A percentile compares a stretch with the other conserved stretches of the same genome.
Conservation (phyloP, 2,797 vertebrate genomes). For the Peromyscus eremicus region DNA sequence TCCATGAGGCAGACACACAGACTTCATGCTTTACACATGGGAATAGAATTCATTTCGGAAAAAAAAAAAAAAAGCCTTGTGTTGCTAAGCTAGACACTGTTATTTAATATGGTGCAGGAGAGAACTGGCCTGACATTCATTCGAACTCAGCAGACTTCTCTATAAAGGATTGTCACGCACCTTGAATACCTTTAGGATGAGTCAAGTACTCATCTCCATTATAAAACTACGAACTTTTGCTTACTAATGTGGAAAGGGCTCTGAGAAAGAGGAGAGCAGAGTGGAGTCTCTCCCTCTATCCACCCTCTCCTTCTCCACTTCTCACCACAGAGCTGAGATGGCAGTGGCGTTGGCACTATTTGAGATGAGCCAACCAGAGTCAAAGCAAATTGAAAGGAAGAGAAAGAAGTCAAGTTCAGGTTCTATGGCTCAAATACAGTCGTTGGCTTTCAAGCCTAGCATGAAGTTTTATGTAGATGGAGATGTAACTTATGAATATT, state of each 20-base stretch:
- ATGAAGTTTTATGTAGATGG: background rate
- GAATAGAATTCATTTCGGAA: constrained; percentile 55
- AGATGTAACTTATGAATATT: constrained; percentile 4
- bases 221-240: background rate
- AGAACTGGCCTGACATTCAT: constrained; percentile 1
- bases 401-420: constrained; percentile 5
- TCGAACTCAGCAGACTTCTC: background rate
- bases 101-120: constrained; percentile 40
- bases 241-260: background rate
- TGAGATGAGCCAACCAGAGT: background rate
- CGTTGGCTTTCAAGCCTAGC: background rate
- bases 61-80: background rate
- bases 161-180: background rate
- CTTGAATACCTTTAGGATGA: constrained; percentile 39
- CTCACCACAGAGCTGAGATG: background rate
- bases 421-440: background rate
- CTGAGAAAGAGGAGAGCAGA: background rate
- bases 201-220: background rate
- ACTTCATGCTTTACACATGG: constrained; percentile 51
- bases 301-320: background rate
- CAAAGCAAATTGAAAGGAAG: constrained; percentile 54
- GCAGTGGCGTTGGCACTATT: background rate
- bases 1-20: background rate
- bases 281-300: background rate
- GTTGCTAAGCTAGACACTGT: constrained; percentile 56